Evolutionary conservation across 2,797 vertebrate genomes (phyloP), one percentile per base, ranked within the genome.

Genomic region (Sebastes diploproa): DNA sequence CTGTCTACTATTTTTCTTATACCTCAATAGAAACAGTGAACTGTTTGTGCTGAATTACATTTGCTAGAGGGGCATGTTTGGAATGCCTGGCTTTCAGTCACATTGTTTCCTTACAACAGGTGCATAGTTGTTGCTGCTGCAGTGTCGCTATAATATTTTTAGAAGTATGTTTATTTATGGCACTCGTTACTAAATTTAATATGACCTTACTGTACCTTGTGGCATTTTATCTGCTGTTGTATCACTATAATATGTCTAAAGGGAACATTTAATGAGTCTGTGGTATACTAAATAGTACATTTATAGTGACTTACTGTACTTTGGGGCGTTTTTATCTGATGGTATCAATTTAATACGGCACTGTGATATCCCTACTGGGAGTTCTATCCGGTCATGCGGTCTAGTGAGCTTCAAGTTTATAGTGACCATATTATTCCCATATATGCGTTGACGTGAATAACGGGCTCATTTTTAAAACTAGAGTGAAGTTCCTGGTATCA

Each of bases 31-130:
- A 0, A 42, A 42, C 13, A 30, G 66, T 46, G 42, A 46, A 27
- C 46, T n/a, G 14, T 64, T 58, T 82, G 77, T 83, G 34, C 20
- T 82, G 58, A 34, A 67, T 25, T 55, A 78, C 68, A 73, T 82
- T 56, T 75, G 59, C 29, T 60, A 32, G 29, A 64, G 62, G 69
- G 59, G 67, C 82, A 89, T 92, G 77, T 80, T 76, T 84, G 63
- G 62, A 27, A 89, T 89, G 50, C 66, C 77, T 67, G 80, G 50
- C 50, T 52, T 52, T 68, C 69, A 72, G 67, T 23, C 72, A 54
- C 61, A 66, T 75, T 55, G 76, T 84, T 85, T 89, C 64, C 77
- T 85, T 65, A 77, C 78, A 72, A 27, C 73, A 74, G 73, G 61
- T 61, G 68, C 25, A 68, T 67, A 61, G 82, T 82, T 86, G 83